Base-by-base conservation (phyloP, 2,797 vertebrate species). In the Cuniculus paca region DNA sequence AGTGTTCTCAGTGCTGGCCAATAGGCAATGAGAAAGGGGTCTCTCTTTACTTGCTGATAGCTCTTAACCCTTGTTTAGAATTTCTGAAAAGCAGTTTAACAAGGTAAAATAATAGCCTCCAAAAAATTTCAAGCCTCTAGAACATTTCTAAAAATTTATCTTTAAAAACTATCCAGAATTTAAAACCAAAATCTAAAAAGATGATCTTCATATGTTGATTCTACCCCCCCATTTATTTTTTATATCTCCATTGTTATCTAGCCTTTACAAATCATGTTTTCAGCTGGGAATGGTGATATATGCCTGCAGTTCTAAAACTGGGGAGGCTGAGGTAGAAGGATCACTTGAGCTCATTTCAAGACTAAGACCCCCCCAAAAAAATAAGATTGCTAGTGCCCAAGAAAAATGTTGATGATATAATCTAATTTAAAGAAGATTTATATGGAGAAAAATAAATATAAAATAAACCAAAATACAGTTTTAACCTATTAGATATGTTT, bases 401-500 rank as follows among this genome's bases (percentile, higher is more conserved):
- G 72, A 39, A 80, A 52, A 94, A 81, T 63, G 39, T 24, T 84
- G n/a, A 17, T 75, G 7, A 63, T 63, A 22, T 52, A 77, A 52
- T 90, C 39, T 58, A 91, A 88, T 80, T 22, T 90, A 92, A 74
- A 93, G 19, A 42, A 52, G 79, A 63, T 86, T 70, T 87, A 13
- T 65, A 28, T 45, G 56, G 87, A 91, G 58, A 88, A 95, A 80
- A 81, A 19, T 52, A 65, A 42, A 24, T 8, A 50, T 0, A 77
- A 74, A 72, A 65, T 85, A 68, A 89, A 58, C 24, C 86, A 72
- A 93, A 95, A 52, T 70, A 50, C 12, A 63, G n/a, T 39, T 56
- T 36, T 88, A 52, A 58, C 58, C 11, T 10, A 26, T 77, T 50
- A 24, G 48, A 48, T 91, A 36, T 20, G 17, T 88, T 84, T 70